Conservation (phyloP, 37 sponge, comb jelly and placozoan genomes). For the Chondrosia reniformis region DNA sequence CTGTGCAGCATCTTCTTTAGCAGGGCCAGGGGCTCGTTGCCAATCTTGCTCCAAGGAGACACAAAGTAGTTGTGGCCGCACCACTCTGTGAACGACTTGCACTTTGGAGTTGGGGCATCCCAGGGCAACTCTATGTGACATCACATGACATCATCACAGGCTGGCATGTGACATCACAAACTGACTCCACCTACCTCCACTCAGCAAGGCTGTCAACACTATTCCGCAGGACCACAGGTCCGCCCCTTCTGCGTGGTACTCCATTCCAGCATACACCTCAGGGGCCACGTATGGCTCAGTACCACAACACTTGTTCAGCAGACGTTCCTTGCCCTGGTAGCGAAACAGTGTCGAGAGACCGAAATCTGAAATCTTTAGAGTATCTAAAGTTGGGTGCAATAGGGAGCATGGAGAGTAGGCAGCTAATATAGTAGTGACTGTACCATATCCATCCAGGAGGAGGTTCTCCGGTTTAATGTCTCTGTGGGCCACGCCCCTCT, state of each 20-base stretch:
- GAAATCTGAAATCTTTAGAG: slow-evolving; percentile 96
- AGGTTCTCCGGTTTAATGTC: slow-evolving; percentile 99
- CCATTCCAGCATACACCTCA: slow-evolving; percentile 81
- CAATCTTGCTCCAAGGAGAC: slow-evolving; percentile 84
- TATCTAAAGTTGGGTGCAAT: slow-evolving; percentile 39
- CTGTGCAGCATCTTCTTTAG: slow-evolving; percentile 75
- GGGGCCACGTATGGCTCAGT: slow-evolving; percentile 97
- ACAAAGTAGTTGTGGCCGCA: slow-evolving; percentile 60
- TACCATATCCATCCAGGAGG: slow-evolving; percentile 85
- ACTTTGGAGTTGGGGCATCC: slow-evolving; percentile 86
- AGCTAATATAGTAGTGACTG: neutral
- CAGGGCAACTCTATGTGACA: slow-evolving; percentile 83
- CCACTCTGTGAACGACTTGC: slow-evolving; percentile 72
- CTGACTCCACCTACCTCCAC: slow-evolving; percentile 57
- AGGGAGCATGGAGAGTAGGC: neutral
- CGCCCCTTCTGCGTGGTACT: slow-evolving; percentile 89
- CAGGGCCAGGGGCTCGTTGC: slow-evolving; percentile 80
- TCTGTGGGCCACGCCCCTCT: slow-evolving; percentile 88
- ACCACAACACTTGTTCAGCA: slow-evolving; percentile 79
- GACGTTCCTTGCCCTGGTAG: slow-evolving; percentile 16
- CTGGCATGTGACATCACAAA: no score
- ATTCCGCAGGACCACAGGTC: slow-evolving; percentile 99
- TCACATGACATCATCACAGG: no score
- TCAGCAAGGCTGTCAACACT: slow-evolving; percentile 80
- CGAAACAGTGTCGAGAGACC: slow-evolving; percentile 85